Base-by-base conservation (phyloP, 1,140 invertebrate species). In the Sarcophaga peregrina region DNA sequence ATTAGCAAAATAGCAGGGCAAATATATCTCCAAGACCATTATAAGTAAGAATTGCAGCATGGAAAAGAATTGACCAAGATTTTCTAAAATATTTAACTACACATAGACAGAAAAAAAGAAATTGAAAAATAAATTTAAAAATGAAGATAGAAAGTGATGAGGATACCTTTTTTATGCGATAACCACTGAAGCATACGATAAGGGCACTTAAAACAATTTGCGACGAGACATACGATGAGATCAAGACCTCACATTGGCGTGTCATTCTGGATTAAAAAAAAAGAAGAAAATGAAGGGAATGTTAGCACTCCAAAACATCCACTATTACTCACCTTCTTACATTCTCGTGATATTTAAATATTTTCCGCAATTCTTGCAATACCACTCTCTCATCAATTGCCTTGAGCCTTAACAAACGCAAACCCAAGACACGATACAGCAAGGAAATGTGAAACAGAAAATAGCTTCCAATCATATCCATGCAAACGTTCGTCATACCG, bases 171-270 rank as follows among this genome's bases (percentile, higher is more conserved):
- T 86, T 84, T 11, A 89, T 80, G 0, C 87, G 86, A 83, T 86
- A 89, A 20, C 87, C 87, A n/a, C 85, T 86, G 15, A 89, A 89
- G 82, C 88, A 89, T 37, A 89, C 86, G n/a, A 89, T 88, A 20
- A 89, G 86, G 3, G 87, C 88, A 73, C 88, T 89, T 8, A 89
- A 74, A n/a, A 89, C 72, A 13, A 89, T 87, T 20, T 89, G 88
- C 0, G 87, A 86, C 13, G 89, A 83, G 8, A 88, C 83, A 7
- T 88, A 87, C 3, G 85, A 84, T 0, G 88, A 89, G 0, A 89
- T 86, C 0, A 89, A 82, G 0, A 15, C 80, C 62, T 89, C 83
- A 78, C 88, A 88, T 25, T 82, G 72, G 0, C 11, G 0, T 1
- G 86, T 87, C 15, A 89, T 58, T 62, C 88, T 89, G 37, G 45